A percentile compares a stretch with the other conserved stretches of the same genome.
Evolutionary conservation across 1,140 invertebrate genomes (phyloP).

Genomic region (Antheraea mylitta): DNA sequence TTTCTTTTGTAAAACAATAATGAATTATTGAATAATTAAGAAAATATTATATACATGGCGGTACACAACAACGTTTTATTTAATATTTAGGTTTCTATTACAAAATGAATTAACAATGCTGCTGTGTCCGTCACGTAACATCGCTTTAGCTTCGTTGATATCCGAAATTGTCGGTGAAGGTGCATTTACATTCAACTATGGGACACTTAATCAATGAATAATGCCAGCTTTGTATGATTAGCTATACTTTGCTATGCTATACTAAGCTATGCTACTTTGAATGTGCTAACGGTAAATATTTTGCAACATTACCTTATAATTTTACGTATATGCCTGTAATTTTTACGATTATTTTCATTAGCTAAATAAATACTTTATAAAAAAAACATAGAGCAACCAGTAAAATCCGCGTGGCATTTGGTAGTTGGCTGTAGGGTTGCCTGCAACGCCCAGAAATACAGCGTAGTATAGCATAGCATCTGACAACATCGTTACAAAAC

Average conservation of each 20-base stretch:
- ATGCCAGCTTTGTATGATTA: background rate
- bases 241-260: background rate
- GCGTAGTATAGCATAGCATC: too few species aligned
- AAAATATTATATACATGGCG: background rate
- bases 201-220: background rate
- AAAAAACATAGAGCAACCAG: too few species aligned
- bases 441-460: too few species aligned
- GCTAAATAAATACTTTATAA: too few species aligned
- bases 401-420: too few species aligned
- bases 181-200: conserved; percentile 46
- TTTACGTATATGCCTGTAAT: too few species aligned
- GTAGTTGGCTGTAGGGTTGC: too few species aligned
- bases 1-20: background rate
- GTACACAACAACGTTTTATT: background rate
- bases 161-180: conserved; percentile 42
- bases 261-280: too few species aligned
- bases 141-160: background rate
- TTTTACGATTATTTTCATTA: too few species aligned
- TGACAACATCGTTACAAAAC: background rate
- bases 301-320: too few species aligned
- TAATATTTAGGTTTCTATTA: background rate
- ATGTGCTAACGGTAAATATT: too few species aligned
- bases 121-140: background rate
- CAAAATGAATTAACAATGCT: background rate
- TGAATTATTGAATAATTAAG: too few species aligned